phyloP scores from a whole-genome alignment of 2,113 vertebrate genomes.

The Ardeotis arabs region DNA sequence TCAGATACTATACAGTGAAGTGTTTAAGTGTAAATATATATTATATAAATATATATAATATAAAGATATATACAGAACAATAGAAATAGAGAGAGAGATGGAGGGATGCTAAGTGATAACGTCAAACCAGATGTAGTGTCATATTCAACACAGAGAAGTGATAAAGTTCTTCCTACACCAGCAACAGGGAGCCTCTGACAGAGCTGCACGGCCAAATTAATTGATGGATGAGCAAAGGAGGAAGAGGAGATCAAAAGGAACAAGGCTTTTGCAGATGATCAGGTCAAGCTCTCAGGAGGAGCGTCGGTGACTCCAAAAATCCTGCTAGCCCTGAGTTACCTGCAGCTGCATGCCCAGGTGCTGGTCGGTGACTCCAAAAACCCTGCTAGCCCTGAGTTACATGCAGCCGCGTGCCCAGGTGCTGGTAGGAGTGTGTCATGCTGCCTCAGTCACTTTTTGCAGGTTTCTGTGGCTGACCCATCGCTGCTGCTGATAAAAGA shows the following conservation, averaged over 20 bases:
- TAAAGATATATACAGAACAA: not conserved
- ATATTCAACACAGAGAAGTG: not conserved
- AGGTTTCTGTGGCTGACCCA: not conserved
- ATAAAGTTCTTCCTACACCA: not conserved
- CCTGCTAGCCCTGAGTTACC: not conserved
- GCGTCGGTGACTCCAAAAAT: not conserved
- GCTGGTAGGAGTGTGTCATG: not conserved
- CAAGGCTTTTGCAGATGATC: not conserved
- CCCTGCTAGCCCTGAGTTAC: not conserved
- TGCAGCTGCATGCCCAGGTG: fast-evolving
- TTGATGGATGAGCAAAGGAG: not conserved
- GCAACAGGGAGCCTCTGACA: not conserved
- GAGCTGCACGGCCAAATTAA: not conserved
- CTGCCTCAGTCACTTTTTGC: not conserved
- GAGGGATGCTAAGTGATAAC: not conserved
- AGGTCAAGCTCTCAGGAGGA: not conserved
- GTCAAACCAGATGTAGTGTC: not conserved
- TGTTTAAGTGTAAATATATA: not conserved
- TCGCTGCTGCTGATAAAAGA: not conserved
- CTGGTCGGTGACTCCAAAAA: not conserved
- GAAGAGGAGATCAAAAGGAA: not conserved
- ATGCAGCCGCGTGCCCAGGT: not conserved
- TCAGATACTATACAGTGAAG: not conserved
- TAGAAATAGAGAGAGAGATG: not conserved
- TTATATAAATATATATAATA: no score